Base-by-base conservation (phyloP, 2,113 vertebrate species). In the Microcebus ravelobensis region DNA sequence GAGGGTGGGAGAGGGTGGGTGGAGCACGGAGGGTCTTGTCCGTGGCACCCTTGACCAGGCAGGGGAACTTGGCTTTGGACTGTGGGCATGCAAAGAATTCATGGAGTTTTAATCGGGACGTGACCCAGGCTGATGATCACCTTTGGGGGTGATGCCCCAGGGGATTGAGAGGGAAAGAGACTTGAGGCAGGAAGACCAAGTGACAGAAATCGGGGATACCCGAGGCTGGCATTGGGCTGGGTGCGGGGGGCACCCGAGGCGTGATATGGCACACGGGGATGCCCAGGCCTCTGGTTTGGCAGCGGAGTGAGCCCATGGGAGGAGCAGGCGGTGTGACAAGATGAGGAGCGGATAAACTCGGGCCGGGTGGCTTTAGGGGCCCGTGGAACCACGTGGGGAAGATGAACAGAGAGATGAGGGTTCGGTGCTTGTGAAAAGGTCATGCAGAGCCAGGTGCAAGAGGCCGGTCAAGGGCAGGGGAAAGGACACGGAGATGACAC, bases 171-270 rank as follows among this genome's bases (percentile, higher is more conserved):
- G n/a, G 57, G 77, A 34, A 80, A 17, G 59, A 91, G 29, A 34
- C n/a, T 48, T 34, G 34, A 87, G 61, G 55, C 50, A 63, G 42
- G 67, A 79, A n/a, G n/a, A 17, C n/a, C 59, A 10, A 31, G 59
- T 9, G 8, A 7, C 20, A 36, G 27, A 73, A 71, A 83, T 14
- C 52, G 5, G 48, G 25, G 25, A 17, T 5, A 25, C 42, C 1
- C 39, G 29, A 5, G 11, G 39, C 70, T 1, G 0, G 10, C 5
- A 0, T 5, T 31, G 57, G 21, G 8, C 18, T 34, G 13, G 27
- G n/a, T 65, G 59, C 55, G 85, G 31, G 17, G 17, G 84, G n/a
- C 65, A 8, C 59, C 55, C 59, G 23, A 45, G n/a, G 21, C 55
- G 17, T n/a, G 45, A 7, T 29, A 17, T 6, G 18, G 50, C 23